These are phyloP conservation scores for Atlantisia rogersi DNA, from an alignment of 2,113 vertebrate genomes.

Conservation along the genomic window DNA sequence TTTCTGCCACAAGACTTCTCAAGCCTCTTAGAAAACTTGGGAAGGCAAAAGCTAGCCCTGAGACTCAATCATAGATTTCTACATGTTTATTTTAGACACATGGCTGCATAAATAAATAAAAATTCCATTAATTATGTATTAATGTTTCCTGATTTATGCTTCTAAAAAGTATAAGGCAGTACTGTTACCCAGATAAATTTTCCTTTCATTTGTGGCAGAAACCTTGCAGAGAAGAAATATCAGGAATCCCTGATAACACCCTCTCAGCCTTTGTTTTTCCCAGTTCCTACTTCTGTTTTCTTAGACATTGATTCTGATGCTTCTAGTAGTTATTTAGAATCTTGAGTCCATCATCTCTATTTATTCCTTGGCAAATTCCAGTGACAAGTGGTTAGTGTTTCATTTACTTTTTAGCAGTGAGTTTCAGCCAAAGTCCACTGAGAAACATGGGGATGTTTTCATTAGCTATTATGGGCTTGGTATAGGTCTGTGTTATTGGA, in stretches of 20 bases:
- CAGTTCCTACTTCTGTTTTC: neutral
- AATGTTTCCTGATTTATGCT: neutral
- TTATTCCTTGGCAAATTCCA: neutral
- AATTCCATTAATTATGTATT: constrained; percentile 28
- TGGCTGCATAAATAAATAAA: constrained; percentile 32
- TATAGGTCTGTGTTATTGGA: neutral
- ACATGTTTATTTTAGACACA: neutral
- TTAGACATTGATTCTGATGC: neutral
- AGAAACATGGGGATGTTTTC: neutral
- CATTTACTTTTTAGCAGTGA: neutral
- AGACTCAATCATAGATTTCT: neutral
- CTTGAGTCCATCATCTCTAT: neutral
- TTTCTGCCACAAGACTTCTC: neutral
- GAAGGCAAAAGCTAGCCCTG: neutral
- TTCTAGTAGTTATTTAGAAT: neutral
- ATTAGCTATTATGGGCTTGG: neutral
- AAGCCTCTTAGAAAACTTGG: neutral
- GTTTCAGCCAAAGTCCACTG: neutral
- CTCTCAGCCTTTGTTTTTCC: neutral
- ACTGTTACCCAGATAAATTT: neutral
- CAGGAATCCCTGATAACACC: neutral
- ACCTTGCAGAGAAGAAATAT: neutral
- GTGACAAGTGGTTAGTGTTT: neutral
- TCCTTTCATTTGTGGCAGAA: neutral
- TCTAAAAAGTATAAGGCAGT: neutral